phyloP scores from a whole-genome alignment of 1,140 invertebrate species.

The Saccostrea echinata region DNA sequence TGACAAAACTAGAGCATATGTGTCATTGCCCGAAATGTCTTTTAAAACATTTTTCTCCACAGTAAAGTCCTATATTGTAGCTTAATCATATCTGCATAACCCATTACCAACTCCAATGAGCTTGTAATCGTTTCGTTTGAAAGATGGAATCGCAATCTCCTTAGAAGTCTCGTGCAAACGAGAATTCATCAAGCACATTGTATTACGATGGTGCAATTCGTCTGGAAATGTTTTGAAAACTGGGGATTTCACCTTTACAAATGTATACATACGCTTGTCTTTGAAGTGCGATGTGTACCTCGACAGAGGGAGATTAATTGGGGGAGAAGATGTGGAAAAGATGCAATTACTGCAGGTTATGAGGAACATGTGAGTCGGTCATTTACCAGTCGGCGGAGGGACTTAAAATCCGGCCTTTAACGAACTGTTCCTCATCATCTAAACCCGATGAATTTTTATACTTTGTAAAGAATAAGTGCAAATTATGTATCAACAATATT shows the following conservation, averaged over 20 bases:
- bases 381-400: neutral
- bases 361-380: slow-evolving; percentile 47
- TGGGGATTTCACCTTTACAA: slow-evolving; percentile 50
- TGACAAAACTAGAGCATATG: too few relatives aligned
- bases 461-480: slow-evolving; percentile 16
- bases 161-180: slow-evolving; percentile 32
- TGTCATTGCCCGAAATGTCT: neutral
- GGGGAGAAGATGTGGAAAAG: slow-evolving; percentile 41
- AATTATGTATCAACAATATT: neutral
- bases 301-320: slow-evolving; percentile 48
- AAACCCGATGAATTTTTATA: slow-evolving; percentile 6
- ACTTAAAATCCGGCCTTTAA: slow-evolving; percentile 12
- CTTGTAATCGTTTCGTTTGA: slow-evolving; percentile 37
- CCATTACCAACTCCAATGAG: neutral
- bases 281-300: slow-evolving; percentile 47
- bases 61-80: neutral
- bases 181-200: slow-evolving; percentile 43
- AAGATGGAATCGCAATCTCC: slow-evolving; percentile 1
- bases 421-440: slow-evolving; percentile 21
- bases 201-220: slow-evolving; percentile 45
- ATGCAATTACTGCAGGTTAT: slow-evolving; percentile 48
- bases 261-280: slow-evolving; percentile 52
- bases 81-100: slow-evolving; percentile 22
- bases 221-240: slow-evolving; percentile 56
- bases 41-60: slow-evolving; percentile 1